Evolutionary conservation across 1,140 invertebrate species (phyloP).

Genomic region (Musca vetustissima): DNA sequence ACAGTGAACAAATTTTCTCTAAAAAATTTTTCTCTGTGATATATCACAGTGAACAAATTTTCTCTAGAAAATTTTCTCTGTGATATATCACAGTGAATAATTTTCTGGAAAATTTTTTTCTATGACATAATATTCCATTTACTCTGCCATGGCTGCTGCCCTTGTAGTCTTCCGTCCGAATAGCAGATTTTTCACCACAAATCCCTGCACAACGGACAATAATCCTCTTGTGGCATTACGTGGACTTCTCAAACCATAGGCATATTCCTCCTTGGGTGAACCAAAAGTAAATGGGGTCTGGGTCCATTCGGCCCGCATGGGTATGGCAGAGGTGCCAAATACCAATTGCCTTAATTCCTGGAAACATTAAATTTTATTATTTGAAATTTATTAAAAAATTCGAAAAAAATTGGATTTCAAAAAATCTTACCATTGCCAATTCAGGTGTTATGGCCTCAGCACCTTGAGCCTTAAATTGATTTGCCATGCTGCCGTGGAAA

Average conservation of each 20-base stretch:
- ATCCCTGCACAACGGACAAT: slow-evolving; percentile 66
- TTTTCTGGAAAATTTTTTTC: too few species aligned
- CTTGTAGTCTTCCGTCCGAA: slow-evolving; percentile 57
- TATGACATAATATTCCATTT: slow-evolving; percentile 21
- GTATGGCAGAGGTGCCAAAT: slow-evolving; percentile 62
- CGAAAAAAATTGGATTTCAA: neutral
- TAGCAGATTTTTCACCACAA: slow-evolving; percentile 65
- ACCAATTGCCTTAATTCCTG: slow-evolving; percentile 61
- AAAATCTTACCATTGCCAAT: slow-evolving; percentile 62
- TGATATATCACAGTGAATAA: too few species aligned
- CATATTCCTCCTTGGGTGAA: slow-evolving; percentile 58
- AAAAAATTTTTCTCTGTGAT: too few species aligned
- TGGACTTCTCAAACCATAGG: slow-evolving; percentile 61
- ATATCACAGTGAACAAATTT: too few species aligned
- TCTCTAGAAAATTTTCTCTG: too few species aligned
- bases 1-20: too few species aligned
- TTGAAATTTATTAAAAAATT: too few species aligned
- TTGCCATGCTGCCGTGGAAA: slow-evolving; percentile 37
- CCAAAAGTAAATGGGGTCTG: slow-evolving; percentile 62
- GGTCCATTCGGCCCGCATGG: slow-evolving; percentile 63
- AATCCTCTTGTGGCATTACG: slow-evolving; percentile 65
- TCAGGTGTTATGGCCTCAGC: slow-evolving; percentile 68
- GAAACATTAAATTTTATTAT: slow-evolving; percentile 1
- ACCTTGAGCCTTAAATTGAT: slow-evolving; percentile 55
- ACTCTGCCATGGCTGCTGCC: slow-evolving; percentile 36